Evolutionary conservation across 2,797 vertebrate species (phyloP), one percentile per base, ranked within the genome.

Genomic region (Dendrocincla fuliginosa): DNA sequence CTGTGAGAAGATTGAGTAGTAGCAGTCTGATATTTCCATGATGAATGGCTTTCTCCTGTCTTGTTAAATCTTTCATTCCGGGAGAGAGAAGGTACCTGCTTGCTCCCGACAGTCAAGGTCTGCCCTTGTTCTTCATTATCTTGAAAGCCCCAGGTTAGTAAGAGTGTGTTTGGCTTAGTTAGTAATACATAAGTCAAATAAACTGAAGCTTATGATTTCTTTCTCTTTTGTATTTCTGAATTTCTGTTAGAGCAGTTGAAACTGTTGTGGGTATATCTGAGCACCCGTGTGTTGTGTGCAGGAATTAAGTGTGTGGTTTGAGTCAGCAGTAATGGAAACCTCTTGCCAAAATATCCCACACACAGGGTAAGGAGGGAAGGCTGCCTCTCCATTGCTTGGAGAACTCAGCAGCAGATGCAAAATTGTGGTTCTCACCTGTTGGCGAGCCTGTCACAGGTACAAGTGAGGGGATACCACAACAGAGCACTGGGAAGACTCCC

Each of bases 321-420:
- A 60, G 39, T 55, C 74, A 90, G 39, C 47, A 65, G 25, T 5
- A 59, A 35, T 50, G 52, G 76, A 57, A 94, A 69, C 0, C 1
- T n/a, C 35, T 59, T 50, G 32, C 41, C 44, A 57, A 77, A 93
- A 65, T 76, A 79, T 42, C 49, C 32, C 37, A 57, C 32, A 7
- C 7, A 7, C 6, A 30, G 30, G 13, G 5, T 2, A 80, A 52
- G 20, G 27, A 84, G 24, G 11, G 35, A 61, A 42, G 0, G 0
- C 8, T 70, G 30, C 7, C 32, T 61, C 17, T 81, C 35, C 27
- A 18, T 9, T 52, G 23, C 10, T 5, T 14, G 17, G 22, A 67
- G 50, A 57, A 39, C 37, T 60, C 4, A 5, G 47, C 65, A 74
- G 6, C 13, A 77, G 81, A 53, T 32, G 52, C 52, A 42, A 5